Conservation (phyloP, 2,888 invertebrate genomes). For the Hypomecis atomaria region DNA sequence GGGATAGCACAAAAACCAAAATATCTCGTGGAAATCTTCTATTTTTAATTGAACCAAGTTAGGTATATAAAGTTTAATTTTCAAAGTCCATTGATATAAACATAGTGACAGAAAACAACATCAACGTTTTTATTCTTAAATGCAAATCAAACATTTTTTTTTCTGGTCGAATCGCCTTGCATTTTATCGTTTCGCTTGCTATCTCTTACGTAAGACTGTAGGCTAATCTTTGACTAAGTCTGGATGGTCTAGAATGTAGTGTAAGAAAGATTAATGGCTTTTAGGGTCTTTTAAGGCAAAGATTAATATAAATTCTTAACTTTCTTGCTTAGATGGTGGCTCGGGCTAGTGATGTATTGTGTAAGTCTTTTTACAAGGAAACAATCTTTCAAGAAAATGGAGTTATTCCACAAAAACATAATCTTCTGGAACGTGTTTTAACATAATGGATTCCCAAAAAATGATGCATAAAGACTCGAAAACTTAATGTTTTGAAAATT, state of each 20-base stretch:
- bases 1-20: too few species aligned
- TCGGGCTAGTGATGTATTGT: constrained; percentile 15
- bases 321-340: constrained; percentile 8
- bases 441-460: too few species aligned
- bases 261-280: constrained; percentile 30
- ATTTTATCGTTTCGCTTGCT: not conserved
- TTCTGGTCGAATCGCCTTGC: not conserved
- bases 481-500: too few species aligned
- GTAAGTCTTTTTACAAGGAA: not conserved
- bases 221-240: constrained; percentile 7
- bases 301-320: constrained; percentile 31
- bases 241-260: constrained; percentile 19
- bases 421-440: too few species aligned
- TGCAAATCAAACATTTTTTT: too few species aligned
- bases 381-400: not conserved
- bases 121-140: too few species aligned
- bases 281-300: constrained; percentile 17
- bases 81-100: too few species aligned
- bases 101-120: too few species aligned
- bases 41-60: too few species aligned
- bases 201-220: not conserved
- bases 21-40: too few species aligned
- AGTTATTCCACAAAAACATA: not conserved
- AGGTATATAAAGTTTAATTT: too few species aligned
- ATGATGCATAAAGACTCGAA: too few species aligned